A percentile compares a stretch with the other conserved stretches of the same genome.
Conservation (phyloP, 30 jellyfish, hydroid and myxozoan genomes). For the Morbakka virulenta region DNA sequence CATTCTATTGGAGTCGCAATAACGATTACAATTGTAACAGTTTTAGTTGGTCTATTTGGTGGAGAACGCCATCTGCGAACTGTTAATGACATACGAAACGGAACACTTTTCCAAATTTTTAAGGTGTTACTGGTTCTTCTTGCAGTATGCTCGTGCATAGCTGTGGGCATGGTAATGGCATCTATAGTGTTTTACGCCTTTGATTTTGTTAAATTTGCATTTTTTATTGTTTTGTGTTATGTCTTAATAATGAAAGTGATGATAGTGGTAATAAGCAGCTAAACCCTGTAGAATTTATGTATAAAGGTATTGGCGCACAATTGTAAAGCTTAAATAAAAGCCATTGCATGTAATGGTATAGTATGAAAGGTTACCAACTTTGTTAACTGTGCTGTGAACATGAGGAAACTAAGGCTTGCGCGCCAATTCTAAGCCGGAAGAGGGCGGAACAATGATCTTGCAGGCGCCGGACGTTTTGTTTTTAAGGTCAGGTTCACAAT, state of each 20-base stretch:
- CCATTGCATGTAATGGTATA: too few species aligned
- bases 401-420: too few species aligned
- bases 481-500: too few species aligned
- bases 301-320: too few species aligned
- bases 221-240: slow-evolving; percentile 62
- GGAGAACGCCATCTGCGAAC: slow-evolving; percentile 36
- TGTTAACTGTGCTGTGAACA: too few species aligned
- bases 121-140: slow-evolving; percentile 17
- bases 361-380: too few species aligned
- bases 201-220: slow-evolving; percentile 71
- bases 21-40: slow-evolving; percentile 43
- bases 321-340: too few species aligned
- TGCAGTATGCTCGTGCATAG: slow-evolving; percentile 32
- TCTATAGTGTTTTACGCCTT: slow-evolving; percentile 58
- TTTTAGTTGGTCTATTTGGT: slow-evolving; percentile 28
- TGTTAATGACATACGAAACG: background rate
- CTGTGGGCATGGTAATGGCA: slow-evolving; percentile 36
- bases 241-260: slow-evolving; percentile 54
- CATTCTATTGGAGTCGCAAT: slow-evolving; percentile 45
- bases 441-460: too few species aligned
- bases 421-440: too few species aligned
- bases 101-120: slow-evolving; percentile 1
- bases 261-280: slow-evolving; percentile 1
- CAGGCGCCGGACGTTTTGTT: too few species aligned
- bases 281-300: background rate